Evolutionary conservation across 2,888 invertebrate species (phyloP), one percentile per base, ranked within the genome.

Genomic region (Zele albiditarsus): DNA sequence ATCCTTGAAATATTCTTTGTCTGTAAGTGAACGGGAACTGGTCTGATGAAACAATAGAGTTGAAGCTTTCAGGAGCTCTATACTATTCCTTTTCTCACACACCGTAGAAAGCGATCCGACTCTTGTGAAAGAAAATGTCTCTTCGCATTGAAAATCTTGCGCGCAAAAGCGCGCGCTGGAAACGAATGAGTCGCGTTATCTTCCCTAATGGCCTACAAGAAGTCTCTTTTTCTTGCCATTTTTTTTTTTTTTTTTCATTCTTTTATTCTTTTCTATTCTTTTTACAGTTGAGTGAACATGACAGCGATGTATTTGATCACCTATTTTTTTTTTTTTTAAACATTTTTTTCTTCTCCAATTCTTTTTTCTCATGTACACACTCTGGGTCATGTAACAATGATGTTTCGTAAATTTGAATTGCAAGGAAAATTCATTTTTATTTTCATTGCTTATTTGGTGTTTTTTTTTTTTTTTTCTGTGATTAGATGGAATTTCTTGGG

Each of bases 21-120:
- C 23, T 53, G 53, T 8, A 53, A 53, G 53, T 53, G 53, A 53
- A 53, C 53, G 53, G 53, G 20, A 20, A 20, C 53, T 20, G 20
- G 53, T 53, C 53, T 53, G 53, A 53, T 53, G 53, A 53, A 53
- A 53, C 53, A 53, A 53, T 53, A 53, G 53, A 53, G 53, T 53
- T 20, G 53, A 53, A 53, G 53, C 53, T 53, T 53, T 53, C 53
- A 53, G 20, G 8, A 20, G 53, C 20, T 53, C 53, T 53, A 53
- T 20, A 1, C 4, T 46, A 46, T 53, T 53, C 53, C 53, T 53
- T 53, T 53, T 53, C 53, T 53, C 53, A 4, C 20, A 53, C 53
- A 53, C 53, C 10, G 20, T 10, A 53, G 53, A 53, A 53, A 53
- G 53, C 20, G 20, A 53, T 10, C 53, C n/a, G 20, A 23, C 53